Conservation (phyloP, 1,140 invertebrate species). For the Zaprionus davidi region DNA sequence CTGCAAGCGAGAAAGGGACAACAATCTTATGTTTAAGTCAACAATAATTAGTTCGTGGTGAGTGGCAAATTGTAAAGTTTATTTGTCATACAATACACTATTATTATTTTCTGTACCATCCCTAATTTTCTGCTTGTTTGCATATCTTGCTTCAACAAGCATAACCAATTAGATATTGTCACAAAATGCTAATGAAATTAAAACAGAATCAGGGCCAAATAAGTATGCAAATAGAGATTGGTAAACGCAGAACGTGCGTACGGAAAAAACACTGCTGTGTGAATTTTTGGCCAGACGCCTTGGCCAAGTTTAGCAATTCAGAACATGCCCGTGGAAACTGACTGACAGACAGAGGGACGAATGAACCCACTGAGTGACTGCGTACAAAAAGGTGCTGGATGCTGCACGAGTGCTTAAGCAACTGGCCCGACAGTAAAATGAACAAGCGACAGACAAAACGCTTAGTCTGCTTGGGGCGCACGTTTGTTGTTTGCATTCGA, state of each 20-base stretch:
- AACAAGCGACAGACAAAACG: conserved; percentile 64
- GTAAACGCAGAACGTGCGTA: conserved; percentile 32
- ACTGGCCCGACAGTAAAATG: conserved; percentile 47
- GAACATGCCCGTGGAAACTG: conserved; percentile 52
- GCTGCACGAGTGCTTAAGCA: conserved; percentile 71
- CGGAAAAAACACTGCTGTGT: conserved; percentile 4
- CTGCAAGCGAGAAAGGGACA: too few relatives aligned
- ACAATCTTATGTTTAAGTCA: too few relatives aligned
- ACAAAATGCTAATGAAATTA: conserved; percentile 70
- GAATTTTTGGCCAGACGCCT: conserved; percentile 12
- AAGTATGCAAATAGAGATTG: conserved; percentile 58
- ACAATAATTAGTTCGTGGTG: too few relatives aligned
- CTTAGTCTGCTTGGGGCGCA: conserved; percentile 64
- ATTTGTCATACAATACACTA: too few relatives aligned
- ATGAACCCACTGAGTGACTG: conserved; percentile 31
- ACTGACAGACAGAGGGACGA: conserved; percentile 42
- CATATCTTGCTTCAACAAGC: conserved; percentile 30
- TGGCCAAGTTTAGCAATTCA: conserved; percentile 58
- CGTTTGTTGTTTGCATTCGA: conserved; percentile 57
- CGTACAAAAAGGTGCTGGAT: conserved; percentile 41
- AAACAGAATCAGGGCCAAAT: conserved; percentile 68
- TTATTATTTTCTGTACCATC: background rate
- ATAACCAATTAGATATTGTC: conserved; percentile 58
- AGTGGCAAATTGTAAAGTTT: too few relatives aligned
- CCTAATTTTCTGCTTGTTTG: background rate